These are phyloP conservation scores for Eurytemora carolleeae DNA, from an alignment of 1,140 invertebrate genomes.

Conservation along the genomic window DNA sequence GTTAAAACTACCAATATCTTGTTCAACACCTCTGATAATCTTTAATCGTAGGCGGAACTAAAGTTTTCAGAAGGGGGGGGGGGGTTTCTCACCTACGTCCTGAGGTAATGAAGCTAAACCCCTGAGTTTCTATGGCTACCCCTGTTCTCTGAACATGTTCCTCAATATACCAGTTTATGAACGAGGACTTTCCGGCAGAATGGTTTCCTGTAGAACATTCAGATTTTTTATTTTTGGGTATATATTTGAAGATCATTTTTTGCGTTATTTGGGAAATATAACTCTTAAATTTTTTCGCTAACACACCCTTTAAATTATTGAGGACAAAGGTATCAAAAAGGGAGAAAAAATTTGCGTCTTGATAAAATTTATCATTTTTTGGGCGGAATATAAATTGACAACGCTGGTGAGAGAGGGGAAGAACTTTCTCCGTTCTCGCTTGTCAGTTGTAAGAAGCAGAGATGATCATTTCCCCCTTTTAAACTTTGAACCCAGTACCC, in stretches of 20 bases:
- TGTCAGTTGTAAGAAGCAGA: too few species aligned
- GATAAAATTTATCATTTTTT: background rate
- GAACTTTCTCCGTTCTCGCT: too few species aligned
- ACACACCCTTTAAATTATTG: background rate
- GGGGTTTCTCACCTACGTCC: conserved; percentile 36
- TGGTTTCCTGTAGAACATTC: conserved; percentile 40
- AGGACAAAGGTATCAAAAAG: background rate
- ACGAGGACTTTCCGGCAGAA: conserved; percentile 41
- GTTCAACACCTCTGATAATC: too few species aligned
- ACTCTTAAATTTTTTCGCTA: background rate
- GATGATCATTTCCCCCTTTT: too few species aligned
- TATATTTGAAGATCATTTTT: background rate
- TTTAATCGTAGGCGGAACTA: too few species aligned
- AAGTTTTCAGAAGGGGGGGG: too few species aligned
- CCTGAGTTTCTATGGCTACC: conserved; percentile 38
- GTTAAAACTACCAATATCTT: too few species aligned
- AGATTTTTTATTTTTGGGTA: conserved; percentile 34
- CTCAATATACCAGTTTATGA: conserved; percentile 44
- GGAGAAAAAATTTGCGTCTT: background rate
- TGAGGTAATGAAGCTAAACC: conserved; percentile 32
- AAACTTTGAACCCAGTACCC: too few species aligned
- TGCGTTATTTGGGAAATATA: background rate
- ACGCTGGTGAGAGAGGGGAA: too few species aligned
- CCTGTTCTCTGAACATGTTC: conserved; percentile 39
- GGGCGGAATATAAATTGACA: too few species aligned